Percentiles rank a stretch among this genome's conserved stretches.
Conservation (phyloP, 1,140 invertebrate species). For the Philopotamus ludificatus region DNA sequence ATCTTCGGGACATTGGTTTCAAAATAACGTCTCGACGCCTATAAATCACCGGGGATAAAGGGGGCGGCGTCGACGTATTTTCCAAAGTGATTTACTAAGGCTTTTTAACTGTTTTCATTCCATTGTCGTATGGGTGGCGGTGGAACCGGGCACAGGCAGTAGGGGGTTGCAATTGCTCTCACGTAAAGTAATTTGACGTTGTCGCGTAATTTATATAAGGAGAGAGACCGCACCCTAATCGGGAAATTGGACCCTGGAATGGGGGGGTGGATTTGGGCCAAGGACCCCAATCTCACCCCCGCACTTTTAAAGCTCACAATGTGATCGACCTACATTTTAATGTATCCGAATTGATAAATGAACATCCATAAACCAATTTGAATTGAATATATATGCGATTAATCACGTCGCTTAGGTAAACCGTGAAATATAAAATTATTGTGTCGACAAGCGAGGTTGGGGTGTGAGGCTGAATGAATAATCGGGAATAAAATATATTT, state of each 20-base stretch:
- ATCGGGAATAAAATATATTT: too few species aligned
- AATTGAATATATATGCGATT: too few species aligned
- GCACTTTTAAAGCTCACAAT: background rate
- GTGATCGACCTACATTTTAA: too few species aligned
- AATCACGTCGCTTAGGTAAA: too few species aligned
- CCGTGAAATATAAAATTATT: too few species aligned
- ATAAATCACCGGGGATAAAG: constrained; percentile 18
- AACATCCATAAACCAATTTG: too few species aligned
- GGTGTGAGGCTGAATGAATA: too few species aligned
- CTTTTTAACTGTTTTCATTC: constrained; percentile 27
- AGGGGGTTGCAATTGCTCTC: background rate
- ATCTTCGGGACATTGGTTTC: constrained; percentile 9
- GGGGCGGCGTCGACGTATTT: background rate
- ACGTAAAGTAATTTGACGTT: constrained; percentile 6
- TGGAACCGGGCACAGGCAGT: too few species aligned
- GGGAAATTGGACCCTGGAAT: background rate
- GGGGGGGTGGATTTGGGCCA: background rate
- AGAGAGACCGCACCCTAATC: background rate
- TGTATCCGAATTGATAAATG: too few species aligned
- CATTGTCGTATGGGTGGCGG: constrained; percentile 10
- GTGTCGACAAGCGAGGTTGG: too few species aligned
- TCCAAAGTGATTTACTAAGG: constrained; percentile 21
- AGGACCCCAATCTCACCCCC: background rate
- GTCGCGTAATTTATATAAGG: background rate
- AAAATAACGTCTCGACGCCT: constrained; percentile 1